Evolutionary conservation across 2,797 vertebrate genomes (phyloP), one percentile per base, ranked within the genome.

Genomic region (Philypnodon macrostomus): DNA sequence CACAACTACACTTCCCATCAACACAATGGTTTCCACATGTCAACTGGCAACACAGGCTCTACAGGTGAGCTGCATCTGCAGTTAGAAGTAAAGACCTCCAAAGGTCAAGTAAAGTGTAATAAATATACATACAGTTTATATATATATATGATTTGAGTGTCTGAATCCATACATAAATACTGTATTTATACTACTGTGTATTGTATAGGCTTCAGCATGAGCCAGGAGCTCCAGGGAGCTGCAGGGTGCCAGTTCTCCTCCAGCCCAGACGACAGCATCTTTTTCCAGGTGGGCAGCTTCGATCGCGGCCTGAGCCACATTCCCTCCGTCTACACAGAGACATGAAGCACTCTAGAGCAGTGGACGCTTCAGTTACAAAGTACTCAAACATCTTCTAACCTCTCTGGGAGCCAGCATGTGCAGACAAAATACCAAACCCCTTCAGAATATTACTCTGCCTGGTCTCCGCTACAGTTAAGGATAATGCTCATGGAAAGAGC

Each of bases 231-330:
- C 38, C 91, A 90, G 0, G 91, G 90, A 10, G 80, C 86, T 0
- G 48, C 88, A 0, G 88, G 92, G 1, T 93, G 92, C 73, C 88
- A 92, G 73, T 89, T 92, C 81, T 86, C 85, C 33, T 87, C 60
- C 1, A 87, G 90, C 58, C 86, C 92, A 0, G 95, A 97, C 47
- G 95, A 97, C 69, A 94, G 80, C 42, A 73, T 92, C 67, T 98
- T 97, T 90, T 97, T 95, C 85, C 95, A 92, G 81, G 92, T 92
- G 7, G 85, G 93, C 53, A 90, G 90, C 80, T 97, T 97, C 11
- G 94, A 99, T 77, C 95, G 94, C 73, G 93, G 92, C 84, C 89
- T 99, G 83, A 93, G 88, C 82, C 95, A 96, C 85, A 92, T 98
- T 68, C 92, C 95, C 19, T 94, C 95, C 21, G 91, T 99, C 83